These are phyloP conservation scores for Drosophila pseudoananassae DNA, from an alignment of 1,140 invertebrate species.

Conservation along the genomic window DNA sequence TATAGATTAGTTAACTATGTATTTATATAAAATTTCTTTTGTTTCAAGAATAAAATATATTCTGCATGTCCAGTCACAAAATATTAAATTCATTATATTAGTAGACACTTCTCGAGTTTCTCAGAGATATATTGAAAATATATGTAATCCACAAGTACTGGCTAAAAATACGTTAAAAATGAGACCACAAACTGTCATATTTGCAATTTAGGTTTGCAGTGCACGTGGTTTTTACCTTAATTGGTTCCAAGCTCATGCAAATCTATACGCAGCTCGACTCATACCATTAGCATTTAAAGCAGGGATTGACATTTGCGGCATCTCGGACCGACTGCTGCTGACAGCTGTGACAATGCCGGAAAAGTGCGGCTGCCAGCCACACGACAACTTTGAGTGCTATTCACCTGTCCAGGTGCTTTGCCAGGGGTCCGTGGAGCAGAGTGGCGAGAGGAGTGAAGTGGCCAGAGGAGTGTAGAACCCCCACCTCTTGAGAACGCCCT, in stretches of 20 bases:
- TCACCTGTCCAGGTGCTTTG: constrained; percentile 10
- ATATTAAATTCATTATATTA: neutral
- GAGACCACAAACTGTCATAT: too few relatives aligned
- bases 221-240: constrained; percentile 9
- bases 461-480: neutral
- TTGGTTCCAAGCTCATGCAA: constrained; percentile 23
- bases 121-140: too few relatives aligned
- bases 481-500: neutral
- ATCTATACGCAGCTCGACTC: constrained; percentile 7
- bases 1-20: neutral
- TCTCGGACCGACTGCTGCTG: constrained; percentile 27
- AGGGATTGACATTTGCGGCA: constrained; percentile 28
- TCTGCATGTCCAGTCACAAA: too few relatives aligned
- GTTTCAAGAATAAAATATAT: too few relatives aligned
- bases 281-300: constrained; percentile 6
- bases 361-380: constrained; percentile 7
- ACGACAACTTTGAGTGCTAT: constrained; percentile 17
- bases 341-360: constrained; percentile 43
- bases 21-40: too few relatives aligned
- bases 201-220: neutral
- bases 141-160: too few relatives aligned
- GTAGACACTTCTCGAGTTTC: too few relatives aligned
- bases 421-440: neutral
- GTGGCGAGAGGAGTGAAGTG: neutral
- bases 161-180: too few relatives aligned